Percentiles rank a stretch among this genome's conserved stretches.
Conservation (phyloP, 2,113 vertebrate species). For the Potamarius usumacintae region DNA sequence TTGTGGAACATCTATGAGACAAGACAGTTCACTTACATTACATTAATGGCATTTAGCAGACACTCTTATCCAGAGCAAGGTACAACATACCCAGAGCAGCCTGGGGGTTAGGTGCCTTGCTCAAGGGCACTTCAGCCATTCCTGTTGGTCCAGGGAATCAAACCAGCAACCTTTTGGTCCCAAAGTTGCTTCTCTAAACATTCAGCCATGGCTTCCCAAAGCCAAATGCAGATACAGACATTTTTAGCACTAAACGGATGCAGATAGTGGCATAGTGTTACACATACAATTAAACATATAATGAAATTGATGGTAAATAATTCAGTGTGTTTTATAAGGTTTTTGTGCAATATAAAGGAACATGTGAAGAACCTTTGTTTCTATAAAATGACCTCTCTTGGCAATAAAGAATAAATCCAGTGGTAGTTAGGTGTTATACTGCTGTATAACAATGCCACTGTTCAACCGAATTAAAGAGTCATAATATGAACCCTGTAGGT, state of each 20-base stretch:
- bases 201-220: too few species aligned
- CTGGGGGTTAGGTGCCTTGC: too few species aligned
- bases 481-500: constrained; percentile 1
- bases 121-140: too few species aligned
- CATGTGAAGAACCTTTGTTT: not conserved
- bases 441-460: not conserved
- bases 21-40: too few species aligned
- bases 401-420: constrained; percentile 6
- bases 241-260: not conserved
- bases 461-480: not conserved
- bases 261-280: not conserved
- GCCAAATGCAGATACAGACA: not conserved
- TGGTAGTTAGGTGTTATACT: not conserved
- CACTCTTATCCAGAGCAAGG: too few species aligned
- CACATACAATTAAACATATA: not conserved
- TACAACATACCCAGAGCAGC: too few species aligned
- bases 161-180: too few species aligned
- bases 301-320: not conserved
- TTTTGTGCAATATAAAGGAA: not conserved
- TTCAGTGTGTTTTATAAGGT: not conserved
- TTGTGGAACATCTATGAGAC: too few species aligned
- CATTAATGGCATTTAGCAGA: too few species aligned
- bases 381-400: not conserved
- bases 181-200: too few species aligned
- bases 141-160: too few species aligned